Conservation (phyloP, 2,797 vertebrate genomes). For the Ctenopoma multispine region DNA sequence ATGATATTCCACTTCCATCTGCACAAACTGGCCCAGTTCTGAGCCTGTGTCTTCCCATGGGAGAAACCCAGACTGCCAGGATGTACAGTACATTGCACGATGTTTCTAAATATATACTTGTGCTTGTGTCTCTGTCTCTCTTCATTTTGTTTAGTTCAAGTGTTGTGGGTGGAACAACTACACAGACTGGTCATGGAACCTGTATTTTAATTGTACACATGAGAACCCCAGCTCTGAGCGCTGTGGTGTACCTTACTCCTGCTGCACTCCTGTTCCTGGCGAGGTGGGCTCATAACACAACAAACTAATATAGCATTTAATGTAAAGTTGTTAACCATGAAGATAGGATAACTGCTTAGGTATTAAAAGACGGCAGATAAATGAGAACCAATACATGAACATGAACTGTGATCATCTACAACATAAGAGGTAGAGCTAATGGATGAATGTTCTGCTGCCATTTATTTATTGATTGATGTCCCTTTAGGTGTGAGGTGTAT, state of each 20-base stretch:
- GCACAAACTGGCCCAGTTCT: slow-evolving; percentile 56
- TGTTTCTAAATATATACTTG: slow-evolving; percentile 58
- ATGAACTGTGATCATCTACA: no score
- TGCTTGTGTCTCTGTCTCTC: background rate
- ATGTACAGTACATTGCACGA: slow-evolving; percentile 38
- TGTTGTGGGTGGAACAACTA: slow-evolving; percentile 87
- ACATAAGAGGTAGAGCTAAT: background rate
- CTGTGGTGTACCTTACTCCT: slow-evolving; percentile 84
- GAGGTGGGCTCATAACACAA: slow-evolving; percentile 73
- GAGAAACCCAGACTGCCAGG: slow-evolving; percentile 59
- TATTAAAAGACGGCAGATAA: background rate
- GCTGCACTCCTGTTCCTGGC: slow-evolving; percentile 81
- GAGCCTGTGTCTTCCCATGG: slow-evolving; percentile 42
- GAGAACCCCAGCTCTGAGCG: slow-evolving; percentile 82
- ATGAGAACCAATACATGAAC: background rate
- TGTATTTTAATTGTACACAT: slow-evolving; percentile 85
- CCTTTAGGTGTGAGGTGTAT: background rate
- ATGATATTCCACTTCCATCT: slow-evolving; percentile 62
- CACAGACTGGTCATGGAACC: slow-evolving; percentile 87
- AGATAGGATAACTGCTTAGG: no score
- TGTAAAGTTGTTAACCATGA: no score
- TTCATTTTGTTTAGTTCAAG: slow-evolving; percentile 73
- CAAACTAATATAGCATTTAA: background rate
- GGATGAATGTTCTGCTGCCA: background rate
- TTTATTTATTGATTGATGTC: background rate